A percentile compares a stretch with the other conserved stretches of the same genome.
phyloP scores from a whole-genome alignment of 2,113 vertebrate species.

The Hypanus sabinus region DNA sequence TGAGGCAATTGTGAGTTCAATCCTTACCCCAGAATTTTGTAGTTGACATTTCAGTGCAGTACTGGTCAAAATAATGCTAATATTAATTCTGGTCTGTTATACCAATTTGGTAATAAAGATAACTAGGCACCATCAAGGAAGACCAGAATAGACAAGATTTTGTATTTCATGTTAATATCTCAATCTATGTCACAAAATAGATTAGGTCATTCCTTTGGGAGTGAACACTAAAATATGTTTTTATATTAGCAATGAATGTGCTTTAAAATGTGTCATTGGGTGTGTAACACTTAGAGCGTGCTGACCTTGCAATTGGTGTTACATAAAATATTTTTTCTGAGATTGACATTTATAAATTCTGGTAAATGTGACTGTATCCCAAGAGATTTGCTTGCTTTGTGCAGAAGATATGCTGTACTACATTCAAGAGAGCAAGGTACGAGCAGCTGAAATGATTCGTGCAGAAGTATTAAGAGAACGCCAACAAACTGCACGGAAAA shows the following conservation, averaged over 20 bases:
- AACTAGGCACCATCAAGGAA: background rate
- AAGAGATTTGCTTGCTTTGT: background rate
- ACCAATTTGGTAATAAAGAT: background rate
- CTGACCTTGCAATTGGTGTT: background rate
- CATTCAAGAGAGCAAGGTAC: slow-evolving; percentile 79
- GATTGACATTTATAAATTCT: background rate
- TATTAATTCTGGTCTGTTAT: background rate
- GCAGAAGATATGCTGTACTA: slow-evolving; percentile 85
- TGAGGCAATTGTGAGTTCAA: background rate
- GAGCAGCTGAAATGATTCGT: slow-evolving; percentile 79
- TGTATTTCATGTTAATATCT: background rate
- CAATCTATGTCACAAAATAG: background rate
- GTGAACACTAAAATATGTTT: background rate
- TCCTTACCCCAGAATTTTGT: background rate
- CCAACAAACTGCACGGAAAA: slow-evolving; percentile 77
- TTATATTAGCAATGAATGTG: background rate
- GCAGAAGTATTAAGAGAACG: slow-evolving; percentile 75
- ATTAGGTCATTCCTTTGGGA: background rate
- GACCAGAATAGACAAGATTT: background rate
- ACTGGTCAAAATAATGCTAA: background rate
- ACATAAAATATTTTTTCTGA: background rate
- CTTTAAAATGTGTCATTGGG: background rate
- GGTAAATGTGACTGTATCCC: slow-evolving; percentile 37
- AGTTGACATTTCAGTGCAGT: background rate
- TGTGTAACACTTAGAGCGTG: background rate